A percentile compares a stretch with the other conserved stretches of the same genome.
Evolutionary conservation across 2,113 vertebrate genomes (phyloP).

Genomic region (Neodon shergylaensis): DNA sequence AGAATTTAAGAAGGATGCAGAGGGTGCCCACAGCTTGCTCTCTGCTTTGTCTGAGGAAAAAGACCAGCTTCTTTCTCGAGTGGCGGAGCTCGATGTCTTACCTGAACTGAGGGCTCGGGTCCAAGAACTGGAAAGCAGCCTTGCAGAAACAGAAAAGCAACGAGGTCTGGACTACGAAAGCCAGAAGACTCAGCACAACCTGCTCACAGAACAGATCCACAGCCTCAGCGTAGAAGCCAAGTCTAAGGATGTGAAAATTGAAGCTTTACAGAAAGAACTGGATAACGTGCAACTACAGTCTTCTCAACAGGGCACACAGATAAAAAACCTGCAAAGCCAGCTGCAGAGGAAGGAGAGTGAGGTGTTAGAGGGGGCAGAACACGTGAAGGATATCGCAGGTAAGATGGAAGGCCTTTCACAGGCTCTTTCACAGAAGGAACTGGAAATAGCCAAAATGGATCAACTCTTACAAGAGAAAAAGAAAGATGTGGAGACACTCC

Average conservation of each 20-base stretch:
- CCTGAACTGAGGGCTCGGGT: conserved; percentile 84
- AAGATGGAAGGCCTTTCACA: conserved; percentile 87
- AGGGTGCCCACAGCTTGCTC: conserved; percentile 76
- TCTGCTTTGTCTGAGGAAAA: conserved; percentile 83
- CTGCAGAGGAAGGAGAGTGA: conserved; percentile 86
- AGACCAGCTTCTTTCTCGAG: conserved; percentile 84
- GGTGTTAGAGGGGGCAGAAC: conserved; percentile 83
- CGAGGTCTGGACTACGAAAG: conserved; percentile 84
- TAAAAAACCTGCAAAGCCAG: conserved; percentile 86
- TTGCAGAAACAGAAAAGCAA: conserved; percentile 84
- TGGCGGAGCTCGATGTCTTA: conserved; percentile 75
- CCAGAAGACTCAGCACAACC: conserved; percentile 79
- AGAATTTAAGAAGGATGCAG: conserved; percentile 85
- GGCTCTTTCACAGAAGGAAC: conserved; percentile 76
- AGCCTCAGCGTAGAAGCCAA: conserved; percentile 87
- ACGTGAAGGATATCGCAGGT: conserved; percentile 80
- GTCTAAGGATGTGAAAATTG: conserved; percentile 91
- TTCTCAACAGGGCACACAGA: conserved; percentile 86
- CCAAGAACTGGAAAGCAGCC: conserved; percentile 80
- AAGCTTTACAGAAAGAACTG: conserved; percentile 89
- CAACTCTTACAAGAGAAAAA: conserved; percentile 86
- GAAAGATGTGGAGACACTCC: conserved; percentile 86
- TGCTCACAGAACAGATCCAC: conserved; percentile 90
- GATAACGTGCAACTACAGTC: conserved; percentile 84
- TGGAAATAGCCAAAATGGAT: conserved; percentile 80